phyloP scores from a whole-genome alignment of 2,888 invertebrate species.

The Acanthosepion pharaonis region DNA sequence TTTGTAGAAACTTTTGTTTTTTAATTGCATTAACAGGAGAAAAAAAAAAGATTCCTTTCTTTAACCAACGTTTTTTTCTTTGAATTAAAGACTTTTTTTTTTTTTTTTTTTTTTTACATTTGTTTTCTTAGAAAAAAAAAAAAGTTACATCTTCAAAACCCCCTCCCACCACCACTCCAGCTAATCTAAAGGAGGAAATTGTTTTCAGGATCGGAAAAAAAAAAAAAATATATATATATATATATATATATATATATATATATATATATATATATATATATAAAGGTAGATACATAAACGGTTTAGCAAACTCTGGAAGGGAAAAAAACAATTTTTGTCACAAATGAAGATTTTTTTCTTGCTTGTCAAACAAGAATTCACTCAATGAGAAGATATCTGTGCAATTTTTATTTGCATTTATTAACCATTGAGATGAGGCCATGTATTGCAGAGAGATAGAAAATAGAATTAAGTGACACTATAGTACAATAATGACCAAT shows the following conservation, averaged over 20 bases:
- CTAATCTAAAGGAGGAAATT: not conserved
- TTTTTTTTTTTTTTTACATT: too few relatives aligned
- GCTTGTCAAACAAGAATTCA: not conserved
- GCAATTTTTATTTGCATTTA: not conserved
- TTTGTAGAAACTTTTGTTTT: too few relatives aligned
- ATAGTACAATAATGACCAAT: too few relatives aligned
- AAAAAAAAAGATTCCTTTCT: not conserved
- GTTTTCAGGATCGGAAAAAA: not conserved
- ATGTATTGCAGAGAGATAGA: too few relatives aligned
- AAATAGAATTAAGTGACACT: too few relatives aligned
- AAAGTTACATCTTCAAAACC: not conserved
- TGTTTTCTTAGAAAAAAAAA: too few relatives aligned
- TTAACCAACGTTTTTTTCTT: too few relatives aligned
- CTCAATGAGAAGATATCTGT: too few relatives aligned
- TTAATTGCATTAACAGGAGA: too few relatives aligned
- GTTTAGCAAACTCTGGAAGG: constrained; percentile 15
- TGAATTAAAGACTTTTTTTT: too few relatives aligned
- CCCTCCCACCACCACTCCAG: not conserved
- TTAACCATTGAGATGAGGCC: not conserved
- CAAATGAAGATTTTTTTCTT: not conserved
- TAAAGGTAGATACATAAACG: not conserved
- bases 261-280: not conserved
- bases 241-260: too few relatives aligned
- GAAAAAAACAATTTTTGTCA: not conserved
- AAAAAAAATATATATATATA: not conserved